Evolutionary conservation across 2,797 vertebrate genomes (phyloP), one percentile per base, ranked within the genome.

Genomic region (Novumbra hubbsi): DNA sequence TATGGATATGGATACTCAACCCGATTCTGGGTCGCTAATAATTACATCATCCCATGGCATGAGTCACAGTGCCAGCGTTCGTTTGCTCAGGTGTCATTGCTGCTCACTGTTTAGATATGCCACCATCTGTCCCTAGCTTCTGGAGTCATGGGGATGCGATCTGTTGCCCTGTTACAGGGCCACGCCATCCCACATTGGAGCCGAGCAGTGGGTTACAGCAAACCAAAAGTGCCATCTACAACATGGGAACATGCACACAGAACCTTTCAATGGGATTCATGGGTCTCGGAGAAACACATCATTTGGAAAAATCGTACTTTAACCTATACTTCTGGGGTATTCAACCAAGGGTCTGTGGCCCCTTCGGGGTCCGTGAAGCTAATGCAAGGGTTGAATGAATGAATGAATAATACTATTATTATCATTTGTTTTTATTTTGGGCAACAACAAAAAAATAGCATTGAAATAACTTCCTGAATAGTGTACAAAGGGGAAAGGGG

Each of bases 111-210:
- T 71, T 73, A 83, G 81, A 89, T 83, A 85, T 73, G 74, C 83
- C 30, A 83, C 92, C 93, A 94, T 94, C 93, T 93, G 92, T 87
- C 90, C 60, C 86, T 2, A 71, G 85, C 85, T 89, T 86, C 86
- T 75, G 74, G 83, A 86, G 85, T 73, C 83, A 24, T 80, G 45
- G 80, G 77, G 87, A 81, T 45, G 80, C 79, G 86, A 84, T 84
- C 83, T 87, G 87, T 80, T 78, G 72, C 74, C 78, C 73, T 73
- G 73, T 81, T 82, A 73, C 78, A 81, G 45, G 55, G 74, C 83
- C 49, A 48, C 63, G 77, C 79, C 75, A 67, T 75, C 41, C 41
- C 41, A 45, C 41, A 27, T 27, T 63, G 76, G 66, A 80, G 73
- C 70, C 80, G 73, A 78, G 70, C 32, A 68, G 28, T 49, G 4